Evolutionary conservation across 2,888 invertebrate species (phyloP), one percentile per base, ranked within the genome.

Genomic region (Yponomeuta malinellus): DNA sequence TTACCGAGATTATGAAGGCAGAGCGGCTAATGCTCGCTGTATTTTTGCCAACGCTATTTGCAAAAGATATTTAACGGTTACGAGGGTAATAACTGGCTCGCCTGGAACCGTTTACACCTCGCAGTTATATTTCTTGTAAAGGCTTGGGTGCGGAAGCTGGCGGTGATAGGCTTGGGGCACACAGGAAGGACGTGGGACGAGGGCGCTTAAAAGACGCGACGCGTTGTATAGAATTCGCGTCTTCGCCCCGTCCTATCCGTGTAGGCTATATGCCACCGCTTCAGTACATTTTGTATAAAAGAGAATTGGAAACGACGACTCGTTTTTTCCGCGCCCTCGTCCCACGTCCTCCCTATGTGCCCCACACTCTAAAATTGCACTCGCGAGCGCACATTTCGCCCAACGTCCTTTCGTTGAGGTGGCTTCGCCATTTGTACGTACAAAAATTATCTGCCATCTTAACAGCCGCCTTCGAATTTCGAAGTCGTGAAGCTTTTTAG

Each of bases 21-120:
- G 48, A 31, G 12, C 15, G 48, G 70, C 15, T 33, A 65, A 70
- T 48, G 64, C 64, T 80, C 82, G 77, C 75, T 75, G 81, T 84
- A 85, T 87, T 87, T 86, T 86, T 83, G 80, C 76, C 81, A 81
- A 79, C 78, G 82, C 84, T 82, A 85, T 86, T 83, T 83, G 84
- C 79, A 80, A 81, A 83, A 83, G 86, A 85, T 86, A 83, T 87
- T 88, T 88, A 83, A 86, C 86, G 83, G 86, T 87, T 87, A 88
- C 87, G 86, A 83, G 77, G 79, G 84, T 83, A 86, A 87, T 88
- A 88, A 88, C 81, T 79, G 82, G 77, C 79, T 83, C 77, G 75
- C 81, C 83, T 80, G 80, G 76, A 80, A 83, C 82, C 86, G 85
- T 87, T 88, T 85, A 84, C 86, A 87, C 87, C 84, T 84, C 77